phyloP scores from a whole-genome alignment of 2,113 vertebrate species.

The Scartelaos histophorus region DNA sequence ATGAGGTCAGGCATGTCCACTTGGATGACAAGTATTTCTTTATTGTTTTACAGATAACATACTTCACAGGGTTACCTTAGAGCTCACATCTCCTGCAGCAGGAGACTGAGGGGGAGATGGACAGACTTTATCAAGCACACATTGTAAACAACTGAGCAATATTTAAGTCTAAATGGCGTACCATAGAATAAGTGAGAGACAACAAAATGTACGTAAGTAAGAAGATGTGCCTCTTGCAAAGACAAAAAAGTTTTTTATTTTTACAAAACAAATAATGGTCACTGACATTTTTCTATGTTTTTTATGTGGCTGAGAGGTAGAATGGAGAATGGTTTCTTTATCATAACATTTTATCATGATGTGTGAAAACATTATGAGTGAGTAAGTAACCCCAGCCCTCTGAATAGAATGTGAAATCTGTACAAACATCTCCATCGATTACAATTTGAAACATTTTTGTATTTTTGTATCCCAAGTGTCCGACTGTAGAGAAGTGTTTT shows the following conservation, averaged over 20 bases:
- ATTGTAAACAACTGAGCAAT: slow-evolving; percentile 79
- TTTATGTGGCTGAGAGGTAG: slow-evolving; percentile 87
- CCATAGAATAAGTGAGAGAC: slow-evolving; percentile 76
- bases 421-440: slow-evolving; percentile 72
- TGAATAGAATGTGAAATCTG: slow-evolving; percentile 78
- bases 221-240: slow-evolving; percentile 74
- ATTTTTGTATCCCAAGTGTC: slow-evolving; percentile 75
- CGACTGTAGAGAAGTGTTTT: slow-evolving; percentile 52
- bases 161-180: slow-evolving; percentile 77
- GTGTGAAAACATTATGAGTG: slow-evolving; percentile 68
- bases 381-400: slow-evolving; percentile 76
- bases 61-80: slow-evolving; percentile 77
- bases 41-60: slow-evolving; percentile 78
- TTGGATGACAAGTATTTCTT: slow-evolving; percentile 77
- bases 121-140: slow-evolving; percentile 77
- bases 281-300: slow-evolving; percentile 67
- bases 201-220: slow-evolving; percentile 73
- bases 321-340: slow-evolving; percentile 71
- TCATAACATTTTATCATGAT: slow-evolving; percentile 67
- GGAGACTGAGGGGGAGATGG: slow-evolving; percentile 63
- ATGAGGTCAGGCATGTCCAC: slow-evolving; percentile 65
- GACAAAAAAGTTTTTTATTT: slow-evolving; percentile 68
- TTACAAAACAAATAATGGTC: slow-evolving; percentile 76
- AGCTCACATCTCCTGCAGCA: slow-evolving; percentile 69
- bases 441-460: slow-evolving; percentile 59